A percentile compares a stretch with the other conserved stretches of the same genome.
Evolutionary conservation across 2,888 invertebrate genomes (phyloP).

Genomic region (Philaethria dido): DNA sequence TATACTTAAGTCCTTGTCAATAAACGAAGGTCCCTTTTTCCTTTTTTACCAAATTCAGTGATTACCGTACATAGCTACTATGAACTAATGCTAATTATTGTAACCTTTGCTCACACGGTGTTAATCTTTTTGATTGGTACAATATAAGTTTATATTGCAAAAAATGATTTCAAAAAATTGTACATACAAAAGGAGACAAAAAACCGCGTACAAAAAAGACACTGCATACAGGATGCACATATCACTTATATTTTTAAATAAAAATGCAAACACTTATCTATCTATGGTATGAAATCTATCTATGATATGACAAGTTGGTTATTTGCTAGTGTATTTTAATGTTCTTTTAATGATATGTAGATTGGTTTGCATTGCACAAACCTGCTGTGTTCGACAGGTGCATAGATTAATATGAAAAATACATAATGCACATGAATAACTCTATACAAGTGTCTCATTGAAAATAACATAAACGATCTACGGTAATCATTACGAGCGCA

Average conservation of each 20-base stretch:
- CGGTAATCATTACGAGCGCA: no score
- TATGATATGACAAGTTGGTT: neutral
- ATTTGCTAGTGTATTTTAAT: constrained; percentile 27
- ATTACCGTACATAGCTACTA: no score
- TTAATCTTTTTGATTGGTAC: no score
- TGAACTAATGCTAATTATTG: no score
- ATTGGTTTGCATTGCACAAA: constrained; percentile 24
- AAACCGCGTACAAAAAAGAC: no score
- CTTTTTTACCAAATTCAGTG: no score
- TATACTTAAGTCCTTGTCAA: no score
- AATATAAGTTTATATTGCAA: neutral
- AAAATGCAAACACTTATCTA: neutral
- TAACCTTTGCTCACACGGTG: no score
- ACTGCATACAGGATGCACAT: neutral
- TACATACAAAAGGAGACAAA: no score
- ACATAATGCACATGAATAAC: neutral
- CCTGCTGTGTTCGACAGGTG: constrained; percentile 2
- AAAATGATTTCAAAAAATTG: no score
- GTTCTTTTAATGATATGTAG: constrained; percentile 25
- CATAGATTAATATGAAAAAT: constrained; percentile 8
- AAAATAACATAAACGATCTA: neutral
- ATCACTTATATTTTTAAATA: neutral
- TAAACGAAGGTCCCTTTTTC: no score
- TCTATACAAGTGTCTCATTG: neutral
- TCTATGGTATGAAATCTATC: neutral